phyloP scores from a whole-genome alignment of 2,797 vertebrate species.

The Sciaenops ocellatus region DNA sequence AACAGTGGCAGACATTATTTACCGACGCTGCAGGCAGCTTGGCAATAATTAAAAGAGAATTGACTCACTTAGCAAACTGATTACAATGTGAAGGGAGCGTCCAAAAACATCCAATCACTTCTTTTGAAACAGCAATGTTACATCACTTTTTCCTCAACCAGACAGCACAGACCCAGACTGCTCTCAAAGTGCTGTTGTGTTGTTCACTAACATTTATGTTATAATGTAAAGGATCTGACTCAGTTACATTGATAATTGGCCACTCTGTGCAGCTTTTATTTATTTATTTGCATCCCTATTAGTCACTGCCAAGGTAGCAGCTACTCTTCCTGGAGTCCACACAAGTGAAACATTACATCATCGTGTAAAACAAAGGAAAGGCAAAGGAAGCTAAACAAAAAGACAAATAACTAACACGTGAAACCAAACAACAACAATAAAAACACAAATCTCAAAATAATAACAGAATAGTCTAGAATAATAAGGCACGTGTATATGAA shows the following conservation, averaged over 20 bases:
- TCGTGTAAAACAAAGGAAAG: too few relatives aligned
- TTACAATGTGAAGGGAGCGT: neutral
- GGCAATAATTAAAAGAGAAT: conserved; percentile 22
- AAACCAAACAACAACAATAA: too few relatives aligned
- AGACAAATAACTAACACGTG: too few relatives aligned
- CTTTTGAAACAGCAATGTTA: neutral
- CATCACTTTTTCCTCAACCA: neutral
- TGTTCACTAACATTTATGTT: neutral
- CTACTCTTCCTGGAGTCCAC: too few relatives aligned
- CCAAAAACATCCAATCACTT: conserved; percentile 3
- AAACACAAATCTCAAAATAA: neutral
- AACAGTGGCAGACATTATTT: conserved; percentile 40
- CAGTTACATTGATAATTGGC: neutral
- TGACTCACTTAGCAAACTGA: conserved; percentile 31
- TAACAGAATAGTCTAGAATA: conserved; percentile 5
- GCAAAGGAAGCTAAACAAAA: too few relatives aligned
- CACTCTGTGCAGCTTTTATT: neutral
- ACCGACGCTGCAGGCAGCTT: conserved; percentile 10
- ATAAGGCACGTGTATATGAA: neutral
- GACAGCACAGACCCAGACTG: neutral
- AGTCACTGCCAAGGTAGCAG: too few relatives aligned
- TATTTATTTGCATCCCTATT: too few relatives aligned
- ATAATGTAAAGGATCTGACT: neutral
- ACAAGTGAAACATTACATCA: too few relatives aligned
- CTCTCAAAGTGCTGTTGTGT: neutral